Conservation (phyloP, 2,888 invertebrate genomes). For the Dione vanillae region DNA sequence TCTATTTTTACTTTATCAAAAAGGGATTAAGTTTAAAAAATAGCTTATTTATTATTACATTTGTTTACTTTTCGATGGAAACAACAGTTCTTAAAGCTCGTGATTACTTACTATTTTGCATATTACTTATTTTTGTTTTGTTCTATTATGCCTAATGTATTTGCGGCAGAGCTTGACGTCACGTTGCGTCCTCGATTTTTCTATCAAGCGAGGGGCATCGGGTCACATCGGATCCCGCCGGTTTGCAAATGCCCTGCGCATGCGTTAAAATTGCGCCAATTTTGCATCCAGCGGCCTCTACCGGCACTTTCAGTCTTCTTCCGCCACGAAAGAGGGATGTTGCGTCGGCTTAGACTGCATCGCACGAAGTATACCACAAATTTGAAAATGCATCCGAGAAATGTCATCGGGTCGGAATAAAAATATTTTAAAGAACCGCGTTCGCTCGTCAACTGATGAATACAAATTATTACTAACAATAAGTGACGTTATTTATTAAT, state of each 20-base stretch:
- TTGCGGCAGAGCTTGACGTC: constrained; percentile 78
- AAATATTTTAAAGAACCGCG: constrained; percentile 47
- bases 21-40: constrained; percentile 43
- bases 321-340: constrained; percentile 70
- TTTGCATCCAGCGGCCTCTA: constrained; percentile 79
- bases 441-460: constrained; percentile 51
- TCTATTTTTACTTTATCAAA: constrained; percentile 61
- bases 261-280: constrained; percentile 83
- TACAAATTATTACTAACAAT: constrained; percentile 44
- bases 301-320: constrained; percentile 71
- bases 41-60: constrained; percentile 16
- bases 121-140: constrained; percentile 64
- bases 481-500: constrained; percentile 40
- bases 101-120: constrained; percentile 1
- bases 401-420: constrained; percentile 56
- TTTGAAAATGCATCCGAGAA: constrained; percentile 75
- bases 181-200: constrained; percentile 82
- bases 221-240: constrained; percentile 75
- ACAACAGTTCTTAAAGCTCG: background rate
- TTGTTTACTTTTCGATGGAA: constrained; percentile 21
- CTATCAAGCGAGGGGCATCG: constrained; percentile 77
- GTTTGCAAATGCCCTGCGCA: constrained; percentile 72
- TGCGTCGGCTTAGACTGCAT: constrained; percentile 67
- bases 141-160: constrained; percentile 75
- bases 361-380: constrained; percentile 69